A percentile compares a stretch with the other conserved stretches of the same genome.
Conservation (phyloP, 2,113 vertebrate species). For the Limnothrissa miodon region DNA sequence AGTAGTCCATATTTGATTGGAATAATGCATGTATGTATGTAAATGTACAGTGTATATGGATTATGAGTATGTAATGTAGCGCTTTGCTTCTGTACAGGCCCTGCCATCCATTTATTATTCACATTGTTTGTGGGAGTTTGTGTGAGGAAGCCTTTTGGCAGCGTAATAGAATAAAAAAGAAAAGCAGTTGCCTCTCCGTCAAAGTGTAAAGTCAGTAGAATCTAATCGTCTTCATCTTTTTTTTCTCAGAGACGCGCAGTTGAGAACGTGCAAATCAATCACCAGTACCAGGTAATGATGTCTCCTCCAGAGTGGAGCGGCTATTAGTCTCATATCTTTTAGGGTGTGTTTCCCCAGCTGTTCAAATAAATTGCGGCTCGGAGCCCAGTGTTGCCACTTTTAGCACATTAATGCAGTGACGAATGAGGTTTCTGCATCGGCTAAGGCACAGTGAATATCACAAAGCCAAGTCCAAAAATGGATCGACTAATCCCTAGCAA, state of each 20-base stretch:
- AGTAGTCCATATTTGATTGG: background rate
- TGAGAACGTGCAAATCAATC: constrained; percentile 90
- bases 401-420: background rate
- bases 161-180: constrained; percentile 27
- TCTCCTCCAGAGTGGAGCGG: constrained; percentile 28
- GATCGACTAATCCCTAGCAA: background rate
- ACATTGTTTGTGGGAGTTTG: background rate
- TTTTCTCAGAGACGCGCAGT: constrained; percentile 85
- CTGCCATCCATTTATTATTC: background rate
- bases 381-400: background rate
- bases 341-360: background rate
- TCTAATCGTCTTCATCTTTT: constrained; percentile 30
- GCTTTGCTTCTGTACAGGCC: background rate
- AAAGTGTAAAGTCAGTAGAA: constrained; percentile 26
- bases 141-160: background rate
- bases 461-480: background rate
- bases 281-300: constrained; percentile 90
- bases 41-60: too few species aligned
- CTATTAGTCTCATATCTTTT: background rate
- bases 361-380: background rate
- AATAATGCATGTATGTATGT: too few species aligned
- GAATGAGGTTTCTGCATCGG: background rate
- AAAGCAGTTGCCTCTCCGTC: constrained; percentile 18
- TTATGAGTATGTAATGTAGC: background rate
- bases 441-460: background rate